Base-by-base conservation (phyloP, 2,797 vertebrate genomes). In the Lepus oiostolus region DNA sequence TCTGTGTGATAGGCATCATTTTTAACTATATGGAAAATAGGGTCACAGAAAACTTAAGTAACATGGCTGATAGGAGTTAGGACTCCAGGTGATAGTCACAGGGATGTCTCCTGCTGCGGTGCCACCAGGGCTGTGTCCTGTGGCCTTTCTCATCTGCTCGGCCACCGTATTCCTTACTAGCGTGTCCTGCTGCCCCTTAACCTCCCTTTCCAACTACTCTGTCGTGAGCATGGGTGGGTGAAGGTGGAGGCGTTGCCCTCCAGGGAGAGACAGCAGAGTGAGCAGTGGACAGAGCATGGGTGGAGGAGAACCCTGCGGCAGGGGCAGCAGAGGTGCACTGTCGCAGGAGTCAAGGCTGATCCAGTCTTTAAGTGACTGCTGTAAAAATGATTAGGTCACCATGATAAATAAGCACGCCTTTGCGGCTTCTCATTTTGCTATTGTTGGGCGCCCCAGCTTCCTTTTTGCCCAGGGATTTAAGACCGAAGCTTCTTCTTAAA, bases 391-490 rank as follows among this genome's bases (percentile, higher is more conserved):
- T 84, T 7, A 35, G n/a, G 17, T 85, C 26, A 67, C 1, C 30
- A 17, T 90, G 79, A 70, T 38, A 95, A 75, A 22, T 58, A 92
- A 75, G 50, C 4, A n/a, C 19, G 7, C 0, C 77, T 65, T 62
- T 75, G 26, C 28, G 7, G 1, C 70, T 88, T 58, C 7, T n/a
- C 47, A 26, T 94, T 97, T 96, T 30, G 50, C 21, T 50, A 26
- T 63, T 80, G 42, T 2, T 70, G 2, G n/a, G 1, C 1, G 80
- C 22, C 8, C 0, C 28, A 83, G 11, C 22, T 50, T 90, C 19
- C 42, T 54, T 94, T 86, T 71, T 84, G 17, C 54, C 62, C 16
- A 67, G 14, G 10, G 50, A 76, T 70, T 88, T 93, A 19, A 92
- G 90, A 86, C 54, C 22, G 10, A 38, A 93, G 9, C 19, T 95